These are phyloP conservation scores for Euphydryas editha DNA, from an alignment of 2,888 invertebrate genomes.

Conservation along the genomic window DNA sequence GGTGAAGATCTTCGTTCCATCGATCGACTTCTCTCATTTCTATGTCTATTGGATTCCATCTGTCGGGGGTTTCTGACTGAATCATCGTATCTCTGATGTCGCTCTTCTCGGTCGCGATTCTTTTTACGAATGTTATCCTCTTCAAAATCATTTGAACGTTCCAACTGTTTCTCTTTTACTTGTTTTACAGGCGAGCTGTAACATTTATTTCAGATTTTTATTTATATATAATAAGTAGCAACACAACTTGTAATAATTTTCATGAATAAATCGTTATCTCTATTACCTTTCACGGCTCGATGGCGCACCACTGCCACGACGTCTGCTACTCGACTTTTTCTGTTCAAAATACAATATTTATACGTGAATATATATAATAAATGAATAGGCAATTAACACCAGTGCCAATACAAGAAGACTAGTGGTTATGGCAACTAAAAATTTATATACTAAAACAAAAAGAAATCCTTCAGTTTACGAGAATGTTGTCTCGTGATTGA, in stretches of 20 bases:
- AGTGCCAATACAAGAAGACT: constrained; percentile 82
- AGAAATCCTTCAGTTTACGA: constrained; percentile 57
- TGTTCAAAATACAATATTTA: constrained; percentile 65
- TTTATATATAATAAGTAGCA: background rate
- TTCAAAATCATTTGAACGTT: constrained; percentile 63
- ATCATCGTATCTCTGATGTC: constrained; percentile 68
- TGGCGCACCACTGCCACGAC: constrained; percentile 67
- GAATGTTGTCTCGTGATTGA: constrained; percentile 46
- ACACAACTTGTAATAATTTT: background rate
- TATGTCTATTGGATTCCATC: constrained; percentile 54
- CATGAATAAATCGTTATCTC: background rate
- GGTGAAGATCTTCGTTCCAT: constrained; percentile 57
- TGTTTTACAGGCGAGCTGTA: constrained; percentile 73
- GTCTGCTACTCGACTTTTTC: constrained; percentile 76
- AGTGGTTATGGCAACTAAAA: constrained; percentile 79
- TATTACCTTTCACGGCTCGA: constrained; percentile 71
- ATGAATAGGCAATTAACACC: constrained; percentile 65
- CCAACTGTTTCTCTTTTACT: constrained; percentile 61
- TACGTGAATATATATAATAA: constrained; percentile 38
- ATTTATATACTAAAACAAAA: constrained; percentile 60
- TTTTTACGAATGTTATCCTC: constrained; percentile 63
- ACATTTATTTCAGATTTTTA: constrained; percentile 30
- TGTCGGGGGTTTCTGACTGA: constrained; percentile 49
- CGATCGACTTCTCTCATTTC: constrained; percentile 59
- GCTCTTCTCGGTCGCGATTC: constrained; percentile 74